Percentiles rank a stretch among this genome's conserved stretches.
Evolutionary conservation across 2,888 invertebrate genomes (phyloP).

Genomic region (Tromatobia lineatoria): DNA sequence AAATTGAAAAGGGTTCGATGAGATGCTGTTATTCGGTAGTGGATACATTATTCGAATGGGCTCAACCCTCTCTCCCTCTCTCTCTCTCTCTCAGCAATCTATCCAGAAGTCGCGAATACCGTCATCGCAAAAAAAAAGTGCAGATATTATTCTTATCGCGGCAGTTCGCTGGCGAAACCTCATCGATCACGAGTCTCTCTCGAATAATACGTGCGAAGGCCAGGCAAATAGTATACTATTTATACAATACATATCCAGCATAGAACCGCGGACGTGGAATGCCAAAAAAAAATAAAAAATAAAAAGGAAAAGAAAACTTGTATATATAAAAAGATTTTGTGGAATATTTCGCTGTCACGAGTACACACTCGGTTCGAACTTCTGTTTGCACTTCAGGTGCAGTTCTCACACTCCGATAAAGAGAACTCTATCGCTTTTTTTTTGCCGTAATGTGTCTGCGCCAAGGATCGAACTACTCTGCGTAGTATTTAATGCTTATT

Average conservation of each 20-base stretch:
- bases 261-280: background rate
- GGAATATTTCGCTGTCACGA: conserved; percentile 23
- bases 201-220: conserved; percentile 64
- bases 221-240: conserved; percentile 55
- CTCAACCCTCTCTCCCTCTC: background rate
- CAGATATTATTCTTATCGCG: conserved; percentile 62
- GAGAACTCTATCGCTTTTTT: conserved; percentile 12
- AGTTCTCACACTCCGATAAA: conserved; percentile 75
- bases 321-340: conserved; percentile 8
- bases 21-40: background rate
- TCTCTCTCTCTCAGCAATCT: background rate
- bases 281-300: conserved; percentile 11
- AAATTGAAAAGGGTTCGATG: background rate
- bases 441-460: background rate
- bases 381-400: conserved; percentile 76
- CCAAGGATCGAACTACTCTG: background rate
- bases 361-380: conserved; percentile 5
- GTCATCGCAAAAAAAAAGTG: conserved; percentile 11
- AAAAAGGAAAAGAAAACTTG: background rate
- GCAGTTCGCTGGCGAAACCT: conserved; percentile 55
- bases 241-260: conserved; percentile 19
- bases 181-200: conserved; percentile 60
- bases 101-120: conserved; percentile 19
- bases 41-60: background rate
- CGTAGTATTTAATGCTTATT: conserved; percentile 10